Base-by-base conservation (phyloP, 2,888 invertebrate species). In the Sphaeridia pumilis region DNA sequence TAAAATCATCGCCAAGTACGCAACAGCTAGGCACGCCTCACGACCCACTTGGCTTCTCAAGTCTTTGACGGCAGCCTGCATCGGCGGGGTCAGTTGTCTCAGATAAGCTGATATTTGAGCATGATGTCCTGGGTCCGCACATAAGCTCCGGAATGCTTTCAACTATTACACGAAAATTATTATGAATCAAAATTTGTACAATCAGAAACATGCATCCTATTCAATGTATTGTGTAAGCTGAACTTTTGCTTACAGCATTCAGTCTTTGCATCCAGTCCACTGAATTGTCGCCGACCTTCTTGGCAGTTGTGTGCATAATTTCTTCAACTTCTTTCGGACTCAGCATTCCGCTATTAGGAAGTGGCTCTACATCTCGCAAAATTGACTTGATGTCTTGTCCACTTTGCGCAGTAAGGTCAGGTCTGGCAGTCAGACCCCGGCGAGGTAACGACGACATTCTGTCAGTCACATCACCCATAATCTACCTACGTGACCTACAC, bases 1-100 rank as follows among this genome's bases (percentile, higher is more conserved):
- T 49, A 97, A 70, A 47, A 81, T 80, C 72, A 90, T 87, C 46
- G 92, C 83, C 74, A 94, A 78, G 74, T 83, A 93, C 36, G 94
- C 90, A 65, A 95, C 82, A 0, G 94, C 90, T 56, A 95, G 85
- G 69, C 94, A 95, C 1, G 90, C 89, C 71, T 98, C 98, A 45
- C 97, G 78, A 1, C 94, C 94, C 56, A 95, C 88, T 74, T 87
- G 87, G 64, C 95, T 97, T 67, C 71, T 65, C 45, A 58, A 58
- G 59, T 64, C 64, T 51, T 60, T 64, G 2, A 60, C 59, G 4
- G 62, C 64, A 10, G 35, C 25, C 43, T 64, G 62, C 24, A 62
- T 36, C 31, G 64, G 62, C 27, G 62, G 62, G 52, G 56, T 57
- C 24, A 64, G 43, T 42, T 64, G 64, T 54, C 64, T 52, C 34